Percentiles rank a stretch among this genome's conserved stretches.
Evolutionary conservation across 2,888 invertebrate species (phyloP).

Genomic region (Frankliniella fusca): DNA sequence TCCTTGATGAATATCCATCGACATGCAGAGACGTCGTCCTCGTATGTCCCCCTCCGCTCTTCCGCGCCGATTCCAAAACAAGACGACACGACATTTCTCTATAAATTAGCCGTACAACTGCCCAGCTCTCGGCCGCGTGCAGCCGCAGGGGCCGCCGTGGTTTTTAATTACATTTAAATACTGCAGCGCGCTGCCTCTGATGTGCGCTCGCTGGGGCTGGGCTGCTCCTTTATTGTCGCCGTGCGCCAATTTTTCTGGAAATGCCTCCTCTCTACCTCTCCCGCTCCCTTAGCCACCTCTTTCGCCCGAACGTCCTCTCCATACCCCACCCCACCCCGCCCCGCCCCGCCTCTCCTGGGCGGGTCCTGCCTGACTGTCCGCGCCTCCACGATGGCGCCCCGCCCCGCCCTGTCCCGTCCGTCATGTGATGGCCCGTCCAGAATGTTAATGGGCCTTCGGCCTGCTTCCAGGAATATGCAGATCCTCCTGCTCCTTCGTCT

Average conservation of each 20-base stretch:
- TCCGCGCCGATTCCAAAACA: neutral
- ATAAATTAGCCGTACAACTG: conserved; percentile 11
- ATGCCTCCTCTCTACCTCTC: neutral
- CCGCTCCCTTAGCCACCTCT: too few relatives aligned
- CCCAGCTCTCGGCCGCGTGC: neutral
- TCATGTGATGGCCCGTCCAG: neutral
- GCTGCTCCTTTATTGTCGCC: neutral
- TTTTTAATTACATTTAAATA: conserved; percentile 26
- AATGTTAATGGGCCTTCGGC: neutral
- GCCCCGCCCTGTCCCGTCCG: neutral
- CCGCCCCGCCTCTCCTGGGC: neutral
- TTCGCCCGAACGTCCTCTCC: too few relatives aligned
- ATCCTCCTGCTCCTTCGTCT: neutral
- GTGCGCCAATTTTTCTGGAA: conserved; percentile 13
- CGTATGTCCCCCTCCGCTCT: neutral
- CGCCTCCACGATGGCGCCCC: neutral
- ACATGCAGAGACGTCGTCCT: neutral
- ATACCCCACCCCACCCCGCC: neutral
- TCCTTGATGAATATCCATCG: conserved; percentile 6
- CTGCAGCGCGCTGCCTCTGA: neutral
- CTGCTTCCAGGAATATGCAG: conserved; percentile 2
- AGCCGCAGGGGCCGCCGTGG: neutral
- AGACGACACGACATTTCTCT: neutral
- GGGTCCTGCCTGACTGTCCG: neutral
- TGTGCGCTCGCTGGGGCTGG: too few relatives aligned